Base-by-base conservation (phyloP, 1,140 invertebrate genomes). In the Brachionus manjavacas region DNA sequence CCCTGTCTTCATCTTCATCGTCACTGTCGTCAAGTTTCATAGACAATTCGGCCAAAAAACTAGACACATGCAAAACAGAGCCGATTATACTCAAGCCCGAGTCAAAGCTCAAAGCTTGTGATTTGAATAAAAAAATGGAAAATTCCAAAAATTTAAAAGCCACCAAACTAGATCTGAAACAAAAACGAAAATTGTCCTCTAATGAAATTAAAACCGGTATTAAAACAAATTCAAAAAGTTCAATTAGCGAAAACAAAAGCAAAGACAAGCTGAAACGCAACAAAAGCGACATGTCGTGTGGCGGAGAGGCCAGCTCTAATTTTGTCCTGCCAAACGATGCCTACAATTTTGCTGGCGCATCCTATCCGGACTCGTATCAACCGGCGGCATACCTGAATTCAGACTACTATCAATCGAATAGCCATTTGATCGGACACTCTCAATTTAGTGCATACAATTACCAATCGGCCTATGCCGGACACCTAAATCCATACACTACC, bases 91-190 rank as follows among this genome's bases (percentile, higher is more conserved):
- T 76, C 11, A 76, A 76, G 16, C 68, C 31, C 4, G 72, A 76
- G 3, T 31, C 43, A 25, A 76, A 76, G 25, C 72, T 76, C 0
- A 76, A 76, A 49, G 46, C 43, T 16, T 76, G 43, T 76, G 72
- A 76, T 28, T 23, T 76, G 25, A 76, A 76, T 28, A 76, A 76
- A 49, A 76, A 76, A 49, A 28, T 49, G 46, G 72, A 76, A 76
- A 76, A 49, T 46, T 28, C 20, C 16, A 76, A 76, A 4, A 31
- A 0, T 49, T 14, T 49, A 52, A 76, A 76, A 49, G 8, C 41
- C 12, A 20, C 12, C 8, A 74, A 74, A 76, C 2, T 76, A 49
- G 41, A 76, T 4, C 14, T 46, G 72, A 76, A 49, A 20, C 25
- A 76, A 76, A 76, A 76, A 28, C 43, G 72, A 12, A 76, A 76